phyloP scores from a whole-genome alignment of 1,140 invertebrate genomes.

The Atta colombica region DNA sequence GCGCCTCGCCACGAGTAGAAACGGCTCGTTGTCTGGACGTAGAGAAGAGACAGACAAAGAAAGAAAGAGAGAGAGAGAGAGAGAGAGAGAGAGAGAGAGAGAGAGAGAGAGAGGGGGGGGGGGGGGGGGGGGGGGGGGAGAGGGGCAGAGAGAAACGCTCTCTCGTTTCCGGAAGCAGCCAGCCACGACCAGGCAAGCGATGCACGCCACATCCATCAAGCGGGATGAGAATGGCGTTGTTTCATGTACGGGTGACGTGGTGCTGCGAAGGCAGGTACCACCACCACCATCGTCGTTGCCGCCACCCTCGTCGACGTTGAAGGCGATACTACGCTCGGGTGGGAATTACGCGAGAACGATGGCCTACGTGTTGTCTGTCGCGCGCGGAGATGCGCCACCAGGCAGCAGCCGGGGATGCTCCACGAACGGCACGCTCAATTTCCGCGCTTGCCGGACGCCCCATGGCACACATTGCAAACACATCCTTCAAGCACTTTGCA shows the following conservation, averaged over 20 bases:
- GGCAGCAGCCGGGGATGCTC: neutral
- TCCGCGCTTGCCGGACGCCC: constrained; percentile 32
- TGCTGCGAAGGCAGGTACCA: constrained; percentile 44
- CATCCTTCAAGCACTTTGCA: constrained; percentile 6
- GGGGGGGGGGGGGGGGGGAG: too few relatives aligned
- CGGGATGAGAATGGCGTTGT: constrained; percentile 74
- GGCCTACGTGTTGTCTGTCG: constrained; percentile 57
- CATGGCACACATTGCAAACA: constrained; percentile 10
- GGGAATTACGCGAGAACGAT: constrained; percentile 70
- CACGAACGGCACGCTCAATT: constrained; percentile 54
- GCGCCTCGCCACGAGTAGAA: constrained; percentile 20
- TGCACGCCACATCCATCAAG: constrained; percentile 76
- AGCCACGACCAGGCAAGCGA: constrained; percentile 68
- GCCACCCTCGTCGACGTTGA: constrained; percentile 13
- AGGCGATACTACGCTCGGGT: constrained; percentile 65
- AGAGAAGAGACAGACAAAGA: neutral
- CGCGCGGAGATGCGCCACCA: constrained; percentile 8
- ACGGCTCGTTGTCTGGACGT: constrained; percentile 11
- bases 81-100: neutral
- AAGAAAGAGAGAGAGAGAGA: too few relatives aligned
- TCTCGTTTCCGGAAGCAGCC: constrained; percentile 61
- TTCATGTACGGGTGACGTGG: constrained; percentile 68
- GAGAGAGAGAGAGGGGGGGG: neutral
- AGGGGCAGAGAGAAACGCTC: neutral
- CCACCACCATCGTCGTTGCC: neutral